phyloP scores from a whole-genome alignment of 2,888 invertebrate genomes.

The Syritta pipiens region DNA sequence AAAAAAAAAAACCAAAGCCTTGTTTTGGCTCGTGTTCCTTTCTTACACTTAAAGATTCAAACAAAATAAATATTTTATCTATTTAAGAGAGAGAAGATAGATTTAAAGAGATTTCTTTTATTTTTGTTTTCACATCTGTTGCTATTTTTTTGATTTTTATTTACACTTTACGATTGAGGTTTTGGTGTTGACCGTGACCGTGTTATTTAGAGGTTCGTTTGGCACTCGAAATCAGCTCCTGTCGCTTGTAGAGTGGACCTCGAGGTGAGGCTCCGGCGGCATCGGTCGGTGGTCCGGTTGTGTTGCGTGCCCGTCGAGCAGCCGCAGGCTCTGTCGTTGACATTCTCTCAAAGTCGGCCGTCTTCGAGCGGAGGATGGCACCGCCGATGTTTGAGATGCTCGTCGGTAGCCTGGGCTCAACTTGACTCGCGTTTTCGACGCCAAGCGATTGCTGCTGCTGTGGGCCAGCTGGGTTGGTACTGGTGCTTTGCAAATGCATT shows the following conservation, averaged over 20 bases:
- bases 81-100: no score
- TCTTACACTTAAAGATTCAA: not conserved
- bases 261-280: constrained; percentile 1
- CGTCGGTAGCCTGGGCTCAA: constrained; percentile 80
- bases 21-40: not conserved
- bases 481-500: constrained; percentile 1
- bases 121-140: not conserved
- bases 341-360: constrained; percentile 83
- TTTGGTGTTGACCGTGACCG: not conserved
- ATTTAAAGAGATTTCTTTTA: not conserved
- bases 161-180: not conserved
- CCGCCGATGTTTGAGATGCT: constrained; percentile 85
- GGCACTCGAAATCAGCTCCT: constrained; percentile 90
- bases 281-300: not conserved
- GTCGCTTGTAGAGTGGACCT: constrained; percentile 86
- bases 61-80: no score
- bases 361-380: constrained; percentile 84
- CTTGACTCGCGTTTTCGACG: constrained; percentile 1
- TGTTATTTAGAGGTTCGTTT: constrained; percentile 66
- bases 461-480: not conserved
- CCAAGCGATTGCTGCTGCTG: constrained; percentile 5
- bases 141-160: not conserved
- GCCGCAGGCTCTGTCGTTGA: constrained; percentile 12
- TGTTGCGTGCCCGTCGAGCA: not conserved
- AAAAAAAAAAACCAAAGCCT: no score